A percentile compares a stretch with the other conserved stretches of the same genome.
phyloP scores from a whole-genome alignment of 2,113 vertebrate genomes.

The Edolisoma coerulescens region DNA sequence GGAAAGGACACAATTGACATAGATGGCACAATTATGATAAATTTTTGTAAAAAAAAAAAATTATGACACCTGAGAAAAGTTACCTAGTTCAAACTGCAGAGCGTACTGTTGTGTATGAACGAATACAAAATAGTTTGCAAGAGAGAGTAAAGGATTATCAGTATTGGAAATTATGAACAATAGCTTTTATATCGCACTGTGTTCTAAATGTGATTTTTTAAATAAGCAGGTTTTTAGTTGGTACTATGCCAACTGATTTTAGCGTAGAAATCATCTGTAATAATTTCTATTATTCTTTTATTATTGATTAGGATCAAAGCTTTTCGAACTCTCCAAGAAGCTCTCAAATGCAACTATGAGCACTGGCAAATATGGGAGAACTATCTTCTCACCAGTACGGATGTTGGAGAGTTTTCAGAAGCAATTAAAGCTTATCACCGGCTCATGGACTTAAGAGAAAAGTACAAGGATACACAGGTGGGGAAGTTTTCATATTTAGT shows the following conservation, averaged over 20 bases:
- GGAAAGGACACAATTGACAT: not conserved
- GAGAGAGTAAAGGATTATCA: not conserved
- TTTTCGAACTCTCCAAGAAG: constrained; percentile 92
- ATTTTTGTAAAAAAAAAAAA: not conserved
- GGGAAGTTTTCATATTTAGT: not conserved
- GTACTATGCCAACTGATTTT: not conserved
- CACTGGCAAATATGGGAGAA: constrained; percentile 99
- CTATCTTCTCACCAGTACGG: constrained; percentile 87
- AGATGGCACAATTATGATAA: not conserved
- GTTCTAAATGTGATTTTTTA: not conserved
- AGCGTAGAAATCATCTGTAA: not conserved
- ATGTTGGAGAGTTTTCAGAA: constrained; percentile 91
- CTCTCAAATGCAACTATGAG: constrained; percentile 95
- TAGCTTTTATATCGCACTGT: not conserved
- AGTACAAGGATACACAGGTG: constrained; percentile 94
- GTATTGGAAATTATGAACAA: not conserved
- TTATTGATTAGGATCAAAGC: constrained; percentile 83
- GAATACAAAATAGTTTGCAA: not conserved
- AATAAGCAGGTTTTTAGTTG: not conserved
- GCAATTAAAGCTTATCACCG: constrained; percentile 92
- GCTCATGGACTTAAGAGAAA: constrained; percentile 90
- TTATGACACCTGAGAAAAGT: not conserved
- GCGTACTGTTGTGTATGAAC: not conserved
- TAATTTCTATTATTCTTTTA: not conserved
- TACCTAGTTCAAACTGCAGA: not conserved